Evolutionary conservation across 2,888 invertebrate genomes (phyloP), one percentile per base, ranked within the genome.

Genomic region (Cryptocheilus praepositus): DNA sequence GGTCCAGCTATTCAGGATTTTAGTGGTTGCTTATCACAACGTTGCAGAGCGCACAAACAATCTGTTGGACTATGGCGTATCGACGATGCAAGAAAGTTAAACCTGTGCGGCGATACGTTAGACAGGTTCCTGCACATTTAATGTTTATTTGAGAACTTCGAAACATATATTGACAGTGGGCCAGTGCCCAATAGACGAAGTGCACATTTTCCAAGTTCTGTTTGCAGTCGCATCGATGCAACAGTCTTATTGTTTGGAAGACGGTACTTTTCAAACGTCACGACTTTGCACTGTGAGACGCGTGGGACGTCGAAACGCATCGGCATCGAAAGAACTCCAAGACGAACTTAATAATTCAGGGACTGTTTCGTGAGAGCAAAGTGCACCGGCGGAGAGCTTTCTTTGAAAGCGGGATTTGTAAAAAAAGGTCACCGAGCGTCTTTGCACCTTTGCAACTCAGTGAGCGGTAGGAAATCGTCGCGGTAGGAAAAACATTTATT

Each of bases 21-120:
- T 85, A 11, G 57, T 74, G 8, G 22, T 79, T 3, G 83, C 79
- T 43, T 79, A 82, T 64, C 73, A 65, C 8, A 64, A 64, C 19
- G 61, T 65, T 58, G 74, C 75, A 18, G 64, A 67, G 53, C 57
- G 16, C 44, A 22, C 28, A 7, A 16, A 16, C 16, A 21, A 46
- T 18, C 16, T 18, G 56, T 56, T 21, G 18, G 44, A 2, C 25
- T 25, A 25, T 3, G 25, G 2, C 25, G 2, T 25, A 25, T 25
- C 3, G 5, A 25, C 3, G 3, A 25, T 25, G 25, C 25, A 25
- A 3, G 5, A 2, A 25, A 25, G 25, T 25, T 25, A 5, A 25
- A 5, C 25, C 5, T 25, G 5, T 25, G 25, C 3, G 2, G 25
- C 25, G 5, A 25, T 25, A 25, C 5, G n/a, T n/a, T n/a, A n/a